Conservation (phyloP, 1,140 invertebrate species). For the Drosophila serrata region DNA sequence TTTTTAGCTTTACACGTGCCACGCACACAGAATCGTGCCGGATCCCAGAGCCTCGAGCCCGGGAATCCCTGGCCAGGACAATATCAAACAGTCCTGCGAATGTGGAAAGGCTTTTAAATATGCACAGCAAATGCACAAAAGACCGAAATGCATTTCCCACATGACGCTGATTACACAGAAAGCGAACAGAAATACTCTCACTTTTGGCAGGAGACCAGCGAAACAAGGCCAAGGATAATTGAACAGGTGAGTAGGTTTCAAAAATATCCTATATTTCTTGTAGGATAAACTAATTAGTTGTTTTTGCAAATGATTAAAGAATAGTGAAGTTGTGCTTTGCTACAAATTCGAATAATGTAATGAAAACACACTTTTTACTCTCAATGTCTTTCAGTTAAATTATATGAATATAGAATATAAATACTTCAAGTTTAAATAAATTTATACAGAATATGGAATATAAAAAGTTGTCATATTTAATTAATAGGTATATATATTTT, state of each 20-base stretch:
- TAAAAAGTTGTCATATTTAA: too few species aligned
- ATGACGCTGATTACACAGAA: conserved; percentile 60
- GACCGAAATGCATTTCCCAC: conserved; percentile 62
- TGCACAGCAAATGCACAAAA: conserved; percentile 61
- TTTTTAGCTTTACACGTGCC: conserved; percentile 73
- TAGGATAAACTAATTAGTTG: too few species aligned
- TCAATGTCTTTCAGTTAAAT: neutral
- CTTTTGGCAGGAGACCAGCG: neutral
- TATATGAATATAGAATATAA: too few species aligned
- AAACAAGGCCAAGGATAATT: conserved; percentile 10
- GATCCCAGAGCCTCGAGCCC: conserved; percentile 16
- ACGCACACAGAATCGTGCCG: conserved; percentile 30
- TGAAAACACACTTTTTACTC: too few species aligned
- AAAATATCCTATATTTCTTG: neutral
- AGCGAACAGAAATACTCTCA: conserved; percentile 49
- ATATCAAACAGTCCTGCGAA: conserved; percentile 59
- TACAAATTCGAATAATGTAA: too few species aligned
- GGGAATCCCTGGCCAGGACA: conserved; percentile 58
- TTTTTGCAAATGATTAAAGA: neutral
- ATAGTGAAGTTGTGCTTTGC: neutral
- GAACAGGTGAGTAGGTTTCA: neutral
- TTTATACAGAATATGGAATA: neutral
- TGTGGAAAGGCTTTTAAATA: conserved; percentile 60
- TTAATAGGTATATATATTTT: neutral
- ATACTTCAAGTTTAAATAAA: neutral